Evolutionary conservation across 2,797 vertebrate species (phyloP).

Genomic region (Clarias platycephalus): DNA sequence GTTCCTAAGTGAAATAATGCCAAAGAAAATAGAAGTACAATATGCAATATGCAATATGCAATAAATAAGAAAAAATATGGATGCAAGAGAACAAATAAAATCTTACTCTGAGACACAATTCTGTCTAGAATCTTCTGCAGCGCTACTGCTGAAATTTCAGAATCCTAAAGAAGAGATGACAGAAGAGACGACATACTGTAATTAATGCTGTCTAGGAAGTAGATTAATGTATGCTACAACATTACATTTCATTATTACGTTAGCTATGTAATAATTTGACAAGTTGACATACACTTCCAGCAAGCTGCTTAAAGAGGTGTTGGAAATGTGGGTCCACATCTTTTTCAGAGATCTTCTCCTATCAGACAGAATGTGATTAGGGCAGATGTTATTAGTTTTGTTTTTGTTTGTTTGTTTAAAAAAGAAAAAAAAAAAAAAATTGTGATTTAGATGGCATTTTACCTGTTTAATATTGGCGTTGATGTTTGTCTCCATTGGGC

Average conservation of each 20-base stretch:
- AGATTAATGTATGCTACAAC: not conserved
- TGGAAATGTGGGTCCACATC: slow-evolving; percentile 84
- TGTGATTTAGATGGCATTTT: slow-evolving; percentile 34
- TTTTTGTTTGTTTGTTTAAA: no score
- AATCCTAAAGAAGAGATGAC: slow-evolving; percentile 69
- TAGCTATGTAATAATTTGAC: not conserved
- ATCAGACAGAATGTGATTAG: not conserved
- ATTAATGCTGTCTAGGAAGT: not conserved
- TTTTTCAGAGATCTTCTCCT: slow-evolving; percentile 77
- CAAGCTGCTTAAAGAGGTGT: slow-evolving; percentile 79
- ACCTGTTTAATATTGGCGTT: slow-evolving; percentile 82
- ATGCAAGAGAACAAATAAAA: not conserved
- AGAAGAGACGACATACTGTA: not conserved
- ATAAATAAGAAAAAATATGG: not conserved
- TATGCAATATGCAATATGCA: not conserved
- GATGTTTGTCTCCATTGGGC: slow-evolving; percentile 79
- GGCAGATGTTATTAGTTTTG: not conserved
- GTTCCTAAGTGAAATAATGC: slow-evolving; percentile 58
- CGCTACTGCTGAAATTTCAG: slow-evolving; percentile 84
- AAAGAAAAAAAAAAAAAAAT: no score
- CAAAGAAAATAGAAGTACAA: not conserved
- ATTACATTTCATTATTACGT: no score
- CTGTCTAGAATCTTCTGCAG: slow-evolving; percentile 81
- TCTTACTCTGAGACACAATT: slow-evolving; percentile 82
- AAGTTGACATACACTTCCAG: slow-evolving; percentile 79